Conservation (phyloP, 2,113 vertebrate species). For the Actenoides lindsayi region DNA sequence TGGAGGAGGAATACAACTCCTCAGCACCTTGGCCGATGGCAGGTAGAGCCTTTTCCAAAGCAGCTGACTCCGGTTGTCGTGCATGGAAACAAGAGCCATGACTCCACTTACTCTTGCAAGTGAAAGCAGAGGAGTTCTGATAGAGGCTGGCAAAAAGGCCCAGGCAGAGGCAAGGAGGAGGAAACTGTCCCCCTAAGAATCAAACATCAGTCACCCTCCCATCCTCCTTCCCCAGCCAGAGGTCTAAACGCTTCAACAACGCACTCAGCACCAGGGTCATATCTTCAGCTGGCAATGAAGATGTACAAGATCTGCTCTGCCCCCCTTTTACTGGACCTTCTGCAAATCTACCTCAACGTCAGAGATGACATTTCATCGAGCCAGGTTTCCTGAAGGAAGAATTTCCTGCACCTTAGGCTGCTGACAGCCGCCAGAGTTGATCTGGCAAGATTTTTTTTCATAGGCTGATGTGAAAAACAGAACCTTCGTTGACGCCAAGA, state of each 20-base stretch:
- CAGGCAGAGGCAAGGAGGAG: background rate
- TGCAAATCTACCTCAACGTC: background rate
- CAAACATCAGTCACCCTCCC: background rate
- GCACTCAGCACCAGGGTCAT: background rate
- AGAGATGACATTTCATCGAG: slow-evolving; percentile 35
- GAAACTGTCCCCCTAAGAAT: background rate
- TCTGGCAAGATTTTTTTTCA: slow-evolving; percentile 10
- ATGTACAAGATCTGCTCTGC: background rate
- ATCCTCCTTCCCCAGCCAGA: background rate
- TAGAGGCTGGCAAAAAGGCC: background rate
- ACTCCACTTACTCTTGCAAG: background rate
- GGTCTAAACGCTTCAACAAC: background rate
- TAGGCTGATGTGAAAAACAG: slow-evolving; percentile 47
- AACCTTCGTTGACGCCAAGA: background rate
- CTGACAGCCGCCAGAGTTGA: slow-evolving; percentile 38
- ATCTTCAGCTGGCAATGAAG: background rate
- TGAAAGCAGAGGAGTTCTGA: background rate
- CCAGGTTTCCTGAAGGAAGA: slow-evolving; percentile 26
- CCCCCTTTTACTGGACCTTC: background rate
- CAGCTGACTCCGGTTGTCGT: background rate
- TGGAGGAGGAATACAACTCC: background rate
- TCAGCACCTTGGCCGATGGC: accelerated
- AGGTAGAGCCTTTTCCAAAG: background rate
- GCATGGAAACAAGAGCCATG: background rate
- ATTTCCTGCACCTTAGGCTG: slow-evolving; percentile 54